Base-by-base conservation (phyloP, 2,113 vertebrate genomes). In the Microtus pennsylvanicus region DNA sequence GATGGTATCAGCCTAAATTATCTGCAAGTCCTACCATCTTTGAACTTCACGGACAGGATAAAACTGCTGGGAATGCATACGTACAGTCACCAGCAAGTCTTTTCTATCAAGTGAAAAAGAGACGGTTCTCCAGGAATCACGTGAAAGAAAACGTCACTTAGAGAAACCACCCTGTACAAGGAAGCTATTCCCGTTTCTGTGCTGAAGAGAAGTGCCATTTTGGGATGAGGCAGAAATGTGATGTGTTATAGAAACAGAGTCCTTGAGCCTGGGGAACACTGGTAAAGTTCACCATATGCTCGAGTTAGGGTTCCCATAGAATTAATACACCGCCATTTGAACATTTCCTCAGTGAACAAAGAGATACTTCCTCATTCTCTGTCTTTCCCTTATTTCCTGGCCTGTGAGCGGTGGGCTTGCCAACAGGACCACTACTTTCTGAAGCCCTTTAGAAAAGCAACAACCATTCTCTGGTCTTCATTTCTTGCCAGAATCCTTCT, bases 401-500 rank as follows among this genome's bases (percentile, higher is more conserved):
- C 76, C 83, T 77, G 33, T 69, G 77, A 90, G 38, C 70, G 35
- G 33, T 96, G 87, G 91, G 93, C 90, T 95, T 96, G 92, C 95
- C 95, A 91, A 13, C 47, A 91, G 80, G 83, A 96, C 70, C 78
- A 74, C 50, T 74, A 38, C 81, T 96, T 75, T 85, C 63, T 45
- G 89, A 91, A 35, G 77, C 35, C 91, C 77, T 97, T 95, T 77
- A 95, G 94, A 93, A 88, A 94, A 90, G 61, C 90, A 42, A 21
- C 5, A 55, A 69, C 77, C 89, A 30, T 95, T 90, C 90, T 85
- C 90, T 94, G 86, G 94, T 65, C 94, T 91, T 69, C 94, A 30
- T 75, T 92, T 52, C 70, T 92, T 96, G 95, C 95, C 97, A 97
- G 91, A 91, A 96, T 90, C 87, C 90, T 94, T 97, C 89, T 55